phyloP scores from a whole-genome alignment of 2,888 invertebrate genomes.

The Luffia ferchaultella region DNA sequence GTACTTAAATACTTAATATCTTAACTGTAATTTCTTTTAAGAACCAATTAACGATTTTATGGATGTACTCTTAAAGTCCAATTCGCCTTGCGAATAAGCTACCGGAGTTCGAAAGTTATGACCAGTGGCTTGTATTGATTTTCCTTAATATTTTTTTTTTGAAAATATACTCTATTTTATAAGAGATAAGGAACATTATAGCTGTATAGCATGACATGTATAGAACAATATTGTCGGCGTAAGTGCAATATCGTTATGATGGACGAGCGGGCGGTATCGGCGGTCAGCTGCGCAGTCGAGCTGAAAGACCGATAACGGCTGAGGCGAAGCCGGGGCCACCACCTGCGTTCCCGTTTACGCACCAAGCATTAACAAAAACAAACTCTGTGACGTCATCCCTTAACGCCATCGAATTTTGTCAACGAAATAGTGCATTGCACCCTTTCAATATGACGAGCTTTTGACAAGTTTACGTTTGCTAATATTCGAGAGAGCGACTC shows the following conservation, averaged over 20 bases:
- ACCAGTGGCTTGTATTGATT: conserved; percentile 31
- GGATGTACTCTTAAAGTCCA: neutral
- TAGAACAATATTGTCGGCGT: conserved; percentile 61
- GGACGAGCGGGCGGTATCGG: conserved; percentile 37
- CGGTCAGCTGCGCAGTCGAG: conserved; percentile 54
- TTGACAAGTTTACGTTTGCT: too few species aligned
- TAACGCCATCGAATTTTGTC: conserved; percentile 43
- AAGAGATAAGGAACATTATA: conserved; percentile 18
- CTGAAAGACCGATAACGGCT: conserved; percentile 51
- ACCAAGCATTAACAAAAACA: conserved; percentile 5
- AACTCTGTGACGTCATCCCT: conserved; percentile 14
- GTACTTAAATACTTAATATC: conserved; percentile 7
- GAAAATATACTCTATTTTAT: neutral
- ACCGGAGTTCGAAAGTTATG: conserved; percentile 1
- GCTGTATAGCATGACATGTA: conserved; percentile 18
- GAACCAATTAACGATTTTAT: neutral
- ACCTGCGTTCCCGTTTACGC: conserved; percentile 2
- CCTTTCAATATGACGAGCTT: too few species aligned
- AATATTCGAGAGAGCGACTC: too few species aligned
- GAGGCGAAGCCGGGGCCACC: conserved; percentile 7
- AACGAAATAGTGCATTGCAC: too few species aligned
- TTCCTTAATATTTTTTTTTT: conserved; percentile 6
- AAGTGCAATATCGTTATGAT: conserved; percentile 61
- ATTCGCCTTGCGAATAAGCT: neutral
- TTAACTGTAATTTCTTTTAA: neutral